Evolutionary conservation across 2,797 vertebrate genomes (phyloP), one percentile per base, ranked within the genome.

Genomic region (Periophthalmus magnuspinnatus): DNA sequence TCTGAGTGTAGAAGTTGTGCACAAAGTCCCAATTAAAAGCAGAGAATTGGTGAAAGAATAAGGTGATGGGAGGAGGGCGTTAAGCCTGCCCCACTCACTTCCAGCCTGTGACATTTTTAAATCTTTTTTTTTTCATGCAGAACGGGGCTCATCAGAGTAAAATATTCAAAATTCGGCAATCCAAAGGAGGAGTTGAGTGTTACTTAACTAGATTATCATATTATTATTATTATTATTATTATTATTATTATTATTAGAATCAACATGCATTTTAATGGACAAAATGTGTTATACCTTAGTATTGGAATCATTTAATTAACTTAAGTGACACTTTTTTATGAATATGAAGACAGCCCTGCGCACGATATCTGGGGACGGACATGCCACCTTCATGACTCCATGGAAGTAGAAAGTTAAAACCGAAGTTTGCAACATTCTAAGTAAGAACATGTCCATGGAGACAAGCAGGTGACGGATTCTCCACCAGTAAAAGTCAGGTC

Each of bases 1-100:
- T 70, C 74, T 54, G 72, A 71, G 70, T n/a, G 28, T 34, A 45
- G 56, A 58, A 17, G 62, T 80, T 74, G 34, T 72, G 65, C 65
- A 55, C 47, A 55, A 58, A 75, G 67, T 79, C 68, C 80, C 74
- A 88, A 81, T 81, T 85, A 88, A 86, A 77, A 80, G 56, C 65
- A 52, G 68, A 75, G 69, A 76, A 78, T 78, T 85, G 61, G 65
- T 76, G 65, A 76, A 69, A 74, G 68, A 72, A 56, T n/a, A 65
- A n/a, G 65, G 66, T 69, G 59, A 68, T 62, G 59, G 68, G 17
- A 54, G 65, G 38, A 71, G 52, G 50, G n/a, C 65, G 72, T 75
- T 79, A 74, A 86, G 82, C 77, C 76, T 28, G 68, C 75, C 77
- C 68, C 69, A 69, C 62, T 58, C 62, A 56, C 50, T 74, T 72